These are phyloP conservation scores for Apolygus lucorum DNA, from an alignment of 1,140 invertebrate species.

Conservation along the genomic window DNA sequence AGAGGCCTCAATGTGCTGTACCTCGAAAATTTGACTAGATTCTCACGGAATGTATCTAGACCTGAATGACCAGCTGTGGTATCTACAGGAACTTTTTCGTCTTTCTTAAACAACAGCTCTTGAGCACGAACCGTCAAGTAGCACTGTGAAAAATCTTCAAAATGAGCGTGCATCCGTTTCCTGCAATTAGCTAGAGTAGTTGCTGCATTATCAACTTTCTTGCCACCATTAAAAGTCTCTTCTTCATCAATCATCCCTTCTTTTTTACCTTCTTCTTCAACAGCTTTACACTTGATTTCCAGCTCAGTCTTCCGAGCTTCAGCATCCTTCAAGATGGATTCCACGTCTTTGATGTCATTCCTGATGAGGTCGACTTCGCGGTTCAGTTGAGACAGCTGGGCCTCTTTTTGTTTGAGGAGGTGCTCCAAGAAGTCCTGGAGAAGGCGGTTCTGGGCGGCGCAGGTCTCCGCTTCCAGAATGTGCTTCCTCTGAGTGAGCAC, in stretches of 20 bases:
- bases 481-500: conserved; percentile 69
- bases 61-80: conserved; percentile 41
- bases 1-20: conserved; percentile 71
- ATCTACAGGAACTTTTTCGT: conserved; percentile 32
- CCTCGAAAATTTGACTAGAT: conserved; percentile 79
- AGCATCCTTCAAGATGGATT: conserved; percentile 63
- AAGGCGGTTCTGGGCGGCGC: conserved; percentile 65
- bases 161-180: conserved; percentile 73
- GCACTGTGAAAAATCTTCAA: conserved; percentile 81
- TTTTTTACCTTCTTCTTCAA: conserved; percentile 30
- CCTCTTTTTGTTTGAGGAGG: conserved; percentile 63
- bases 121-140: conserved; percentile 71
- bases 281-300: conserved; percentile 41
- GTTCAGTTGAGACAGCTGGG: conserved; percentile 56
- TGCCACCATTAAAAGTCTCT: conserved; percentile 43
- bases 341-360: conserved; percentile 68
- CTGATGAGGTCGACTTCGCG: conserved; percentile 69
- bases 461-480: conserved; percentile 68
- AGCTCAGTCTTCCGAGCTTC: conserved; percentile 38
- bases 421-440: conserved; percentile 77
- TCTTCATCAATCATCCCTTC: conserved; percentile 19
- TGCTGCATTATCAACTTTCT: conserved; percentile 37
- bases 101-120: conserved; percentile 54
- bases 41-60: conserved; percentile 73
- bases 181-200: conserved; percentile 54